These are phyloP conservation scores for Silurus aristotelis DNA, from an alignment of 2,797 vertebrate species.

Conservation along the genomic window DNA sequence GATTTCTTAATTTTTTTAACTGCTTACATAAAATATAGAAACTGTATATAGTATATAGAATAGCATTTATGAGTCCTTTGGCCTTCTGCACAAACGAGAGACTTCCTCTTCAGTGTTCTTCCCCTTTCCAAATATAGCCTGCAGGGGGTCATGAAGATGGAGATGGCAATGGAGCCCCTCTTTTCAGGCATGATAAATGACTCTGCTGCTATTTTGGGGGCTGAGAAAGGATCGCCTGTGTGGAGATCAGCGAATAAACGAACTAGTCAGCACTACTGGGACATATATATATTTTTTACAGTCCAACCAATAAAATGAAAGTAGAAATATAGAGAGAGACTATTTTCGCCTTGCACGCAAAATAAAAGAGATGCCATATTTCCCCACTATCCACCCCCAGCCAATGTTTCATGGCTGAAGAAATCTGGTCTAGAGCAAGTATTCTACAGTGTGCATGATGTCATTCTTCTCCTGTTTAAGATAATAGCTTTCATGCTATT, in stretches of 20 bases:
- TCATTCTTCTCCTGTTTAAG: background rate
- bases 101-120: slow-evolving; percentile 18
- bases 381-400: slow-evolving; percentile 9
- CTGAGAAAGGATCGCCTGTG: slow-evolving; percentile 53
- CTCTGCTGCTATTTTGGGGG: slow-evolving; percentile 53
- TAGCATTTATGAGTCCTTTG: background rate
- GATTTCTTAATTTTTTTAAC: background rate
- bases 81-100: background rate
- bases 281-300: slow-evolving; percentile 58
- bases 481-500: slow-evolving; percentile 19
- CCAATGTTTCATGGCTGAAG: slow-evolving; percentile 29
- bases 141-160: slow-evolving; percentile 39
- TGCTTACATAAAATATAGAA: background rate
- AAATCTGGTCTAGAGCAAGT: slow-evolving; percentile 26
- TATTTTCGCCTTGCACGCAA: slow-evolving; percentile 21
- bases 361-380: slow-evolving; percentile 44
- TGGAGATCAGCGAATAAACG: slow-evolving; percentile 61
- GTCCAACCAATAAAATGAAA: slow-evolving; percentile 52
- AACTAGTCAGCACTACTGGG: slow-evolving; percentile 63
- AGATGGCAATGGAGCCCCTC: slow-evolving; percentile 43
- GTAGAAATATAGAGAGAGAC: slow-evolving; percentile 56
- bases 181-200: slow-evolving; percentile 52
- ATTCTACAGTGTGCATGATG: slow-evolving; percentile 3
- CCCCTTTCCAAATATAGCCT: slow-evolving; percentile 42
- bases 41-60: background rate